phyloP scores from a whole-genome alignment of 2,113 vertebrate genomes.

The Chaetorhynchus papuensis region DNA sequence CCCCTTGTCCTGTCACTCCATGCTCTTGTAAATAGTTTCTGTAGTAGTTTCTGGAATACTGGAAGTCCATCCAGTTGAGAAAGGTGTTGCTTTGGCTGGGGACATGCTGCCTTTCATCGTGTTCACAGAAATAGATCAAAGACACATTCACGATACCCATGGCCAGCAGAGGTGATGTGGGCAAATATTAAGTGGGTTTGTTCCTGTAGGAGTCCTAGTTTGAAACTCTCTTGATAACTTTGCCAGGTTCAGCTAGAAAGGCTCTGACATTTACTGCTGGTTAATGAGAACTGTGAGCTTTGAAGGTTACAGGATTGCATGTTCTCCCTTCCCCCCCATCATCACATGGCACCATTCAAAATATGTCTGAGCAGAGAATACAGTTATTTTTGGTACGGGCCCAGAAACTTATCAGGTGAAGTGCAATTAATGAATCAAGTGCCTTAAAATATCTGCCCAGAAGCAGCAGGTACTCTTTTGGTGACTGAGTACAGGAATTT shows the following conservation, averaged over 20 bases:
- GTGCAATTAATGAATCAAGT: conserved; percentile 58
- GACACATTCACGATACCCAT: fast-evolving
- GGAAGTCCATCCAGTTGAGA: neutral
- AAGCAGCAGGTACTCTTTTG: conserved; percentile 45
- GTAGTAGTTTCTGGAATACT: neutral
- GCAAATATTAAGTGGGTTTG: neutral
- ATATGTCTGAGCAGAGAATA: conserved; percentile 28
- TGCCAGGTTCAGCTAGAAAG: neutral
- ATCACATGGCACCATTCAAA: conserved; percentile 39
- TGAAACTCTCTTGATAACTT: neutral
- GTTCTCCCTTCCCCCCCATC: conserved; percentile 14
- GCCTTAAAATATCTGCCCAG: conserved; percentile 55
- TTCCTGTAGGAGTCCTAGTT: neutral
- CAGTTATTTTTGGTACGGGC: conserved; percentile 47
- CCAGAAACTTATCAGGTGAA: conserved; percentile 61
- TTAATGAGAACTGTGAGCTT: conserved; percentile 22
- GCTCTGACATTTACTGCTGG: neutral
- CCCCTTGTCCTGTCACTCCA: neutral
- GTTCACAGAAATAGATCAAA: neutral
- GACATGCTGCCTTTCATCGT: neutral
- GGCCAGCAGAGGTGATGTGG: neutral
- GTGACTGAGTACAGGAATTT: conserved; percentile 40
- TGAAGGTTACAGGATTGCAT: neutral
- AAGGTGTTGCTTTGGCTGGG: neutral
- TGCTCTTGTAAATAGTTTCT: neutral